These are phyloP conservation scores for Actinernus sp. DNA, from an alignment of 92 coral and sea anemone genomes.

Conservation along the genomic window DNA sequence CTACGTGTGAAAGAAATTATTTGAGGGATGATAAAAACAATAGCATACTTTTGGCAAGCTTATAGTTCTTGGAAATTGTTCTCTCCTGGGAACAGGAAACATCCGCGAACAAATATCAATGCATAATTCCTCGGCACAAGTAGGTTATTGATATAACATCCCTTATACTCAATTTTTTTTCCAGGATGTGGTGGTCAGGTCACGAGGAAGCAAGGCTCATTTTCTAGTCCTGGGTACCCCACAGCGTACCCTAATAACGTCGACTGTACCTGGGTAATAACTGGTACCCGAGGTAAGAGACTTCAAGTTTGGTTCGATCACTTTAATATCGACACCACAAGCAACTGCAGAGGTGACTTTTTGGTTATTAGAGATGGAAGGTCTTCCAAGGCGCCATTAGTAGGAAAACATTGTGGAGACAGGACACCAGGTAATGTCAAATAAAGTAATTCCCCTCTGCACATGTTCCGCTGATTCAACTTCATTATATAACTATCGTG, in stretches of 20 bases:
- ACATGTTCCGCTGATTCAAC: not conserved
- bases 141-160: too few relatives aligned
- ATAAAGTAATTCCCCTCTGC: not conserved
- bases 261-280: conserved; percentile 87
- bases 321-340: conserved; percentile 64
- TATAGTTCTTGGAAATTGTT: too few relatives aligned
- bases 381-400: conserved; percentile 54
- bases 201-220: conserved; percentile 48
- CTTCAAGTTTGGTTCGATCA: conserved; percentile 68
- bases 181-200: conserved; percentile 71
- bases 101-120: too few relatives aligned
- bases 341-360: conserved; percentile 72
- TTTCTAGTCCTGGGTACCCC: conserved; percentile 75
- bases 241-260: conserved; percentile 48
- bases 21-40: too few relatives aligned
- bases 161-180: too few relatives aligned
- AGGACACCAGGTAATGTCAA: conserved; percentile 63
- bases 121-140: too few relatives aligned
- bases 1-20: too few relatives aligned
- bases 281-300: conserved; percentile 55
- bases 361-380: conserved; percentile 83
- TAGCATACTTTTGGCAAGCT: too few relatives aligned
- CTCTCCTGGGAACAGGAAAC: too few relatives aligned
- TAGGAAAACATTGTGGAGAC: conserved; percentile 80
- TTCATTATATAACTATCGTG: too few relatives aligned